Evolutionary conservation across 2,888 invertebrate species (phyloP), one percentile per base, ranked within the genome.

Genomic region (Ferrisia virgata): DNA sequence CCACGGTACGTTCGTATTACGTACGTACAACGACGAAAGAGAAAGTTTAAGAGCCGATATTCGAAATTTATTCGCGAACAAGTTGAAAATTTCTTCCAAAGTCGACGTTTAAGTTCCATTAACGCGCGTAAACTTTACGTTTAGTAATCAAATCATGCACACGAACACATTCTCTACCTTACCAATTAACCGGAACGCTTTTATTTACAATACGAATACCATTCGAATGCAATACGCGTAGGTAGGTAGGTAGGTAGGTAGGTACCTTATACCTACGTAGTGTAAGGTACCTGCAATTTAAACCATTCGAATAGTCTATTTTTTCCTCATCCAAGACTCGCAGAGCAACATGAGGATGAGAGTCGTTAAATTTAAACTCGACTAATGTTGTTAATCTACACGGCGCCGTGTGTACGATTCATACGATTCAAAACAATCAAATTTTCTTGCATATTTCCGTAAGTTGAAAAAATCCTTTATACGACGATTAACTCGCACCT

Each of bases 161-260:
- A 28, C 72, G 72, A 76, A 76, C 72, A 76, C 72, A 28, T 76
- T 76, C 28, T 76, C 28, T 11, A 36, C 72, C 25, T 76, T 76
- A 36, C 72, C 72, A 76, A 76, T 76, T 76, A 76, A 76, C 72
- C 72, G 72, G 33, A 36, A 76, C 36, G 72, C 36, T 76, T 76
- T 76, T 76, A 76, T 76, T 76, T 76, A 76, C 72, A 18, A 53
- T 22, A 36, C 33, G 33, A 76, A 18, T 36, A 76, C 64, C 36
- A 76, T 76, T 36, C 36, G 72, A 33, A 76, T 8, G 18, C 72
- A 36, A 76, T 76, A 76, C 72, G 22, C 72, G 36, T 76, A 33
- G 13, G n/a, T n/a, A n/a, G n/a, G n/a, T n/a, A 13, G 40, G 40
- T 13, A 40, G 40, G 40, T n/a, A 13, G 40, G 40, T 9, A 40